phyloP scores from a whole-genome alignment of 1,140 invertebrate genomes.

The Drosophila kanapiae region DNA sequence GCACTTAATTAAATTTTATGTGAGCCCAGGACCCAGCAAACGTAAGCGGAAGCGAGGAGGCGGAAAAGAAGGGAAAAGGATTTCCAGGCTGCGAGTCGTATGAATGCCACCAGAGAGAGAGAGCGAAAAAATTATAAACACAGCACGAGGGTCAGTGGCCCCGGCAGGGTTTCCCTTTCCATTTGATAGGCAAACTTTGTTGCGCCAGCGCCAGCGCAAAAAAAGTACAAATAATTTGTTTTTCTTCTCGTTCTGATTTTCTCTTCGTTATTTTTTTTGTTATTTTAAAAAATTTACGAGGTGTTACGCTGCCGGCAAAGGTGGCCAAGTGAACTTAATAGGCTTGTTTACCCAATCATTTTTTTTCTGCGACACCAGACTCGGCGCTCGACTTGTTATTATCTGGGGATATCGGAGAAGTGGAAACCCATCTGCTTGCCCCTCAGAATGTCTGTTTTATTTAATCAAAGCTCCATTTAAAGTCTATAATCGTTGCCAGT shows the following conservation, averaged over 20 bases:
- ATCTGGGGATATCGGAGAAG: not conserved
- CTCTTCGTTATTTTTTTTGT: constrained; percentile 5
- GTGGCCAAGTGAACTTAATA: constrained; percentile 39
- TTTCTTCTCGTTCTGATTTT: no score
- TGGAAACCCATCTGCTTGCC: no score
- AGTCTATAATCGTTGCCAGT: no score
- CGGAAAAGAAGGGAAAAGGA: constrained; percentile 66
- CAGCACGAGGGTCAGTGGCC: constrained; percentile 34
- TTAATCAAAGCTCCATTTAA: not conserved
- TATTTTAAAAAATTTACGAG: constrained; percentile 34
- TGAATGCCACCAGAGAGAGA: not conserved
- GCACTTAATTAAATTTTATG: constrained; percentile 85
- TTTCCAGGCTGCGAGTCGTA: constrained; percentile 44
- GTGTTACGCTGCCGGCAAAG: constrained; percentile 15
- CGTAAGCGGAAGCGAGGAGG: constrained; percentile 2
- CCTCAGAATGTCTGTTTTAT: not conserved
- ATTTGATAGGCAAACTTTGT: constrained; percentile 31
- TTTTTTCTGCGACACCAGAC: not conserved
- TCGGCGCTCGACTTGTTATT: not conserved
- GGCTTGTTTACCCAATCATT: constrained; percentile 37
- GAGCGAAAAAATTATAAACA: constrained; percentile 55
- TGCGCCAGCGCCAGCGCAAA: constrained; percentile 32
- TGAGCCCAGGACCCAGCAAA: constrained; percentile 41
- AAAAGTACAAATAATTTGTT: constrained; percentile 49
- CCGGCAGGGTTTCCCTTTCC: constrained; percentile 9